Evolutionary conservation across 2,888 invertebrate genomes (phyloP).

Genomic region (Dolichomitus sp.): DNA sequence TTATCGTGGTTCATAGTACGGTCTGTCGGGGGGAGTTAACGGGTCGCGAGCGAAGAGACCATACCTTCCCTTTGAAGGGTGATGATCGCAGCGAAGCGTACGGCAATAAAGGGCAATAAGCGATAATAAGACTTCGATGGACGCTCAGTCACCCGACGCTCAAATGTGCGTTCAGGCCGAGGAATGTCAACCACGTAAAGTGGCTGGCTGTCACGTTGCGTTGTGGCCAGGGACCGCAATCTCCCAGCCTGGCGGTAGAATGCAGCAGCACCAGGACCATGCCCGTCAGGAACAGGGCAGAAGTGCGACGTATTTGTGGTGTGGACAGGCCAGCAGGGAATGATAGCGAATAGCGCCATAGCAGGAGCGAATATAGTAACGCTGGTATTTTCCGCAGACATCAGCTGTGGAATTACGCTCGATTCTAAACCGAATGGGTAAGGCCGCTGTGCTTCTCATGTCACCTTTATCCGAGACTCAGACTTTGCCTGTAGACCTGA

Average conservation of each 20-base stretch:
- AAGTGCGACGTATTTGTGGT: slow-evolving; percentile 55
- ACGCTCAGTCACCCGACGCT: slow-evolving; percentile 28
- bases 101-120: slow-evolving; percentile 69
- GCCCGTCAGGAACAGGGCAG: slow-evolving; percentile 54
- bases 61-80: slow-evolving; percentile 52
- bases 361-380: slow-evolving; percentile 23
- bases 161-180: slow-evolving; percentile 62
- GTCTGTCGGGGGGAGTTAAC: slow-evolving; percentile 11
- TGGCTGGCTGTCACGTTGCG: slow-evolving; percentile 63
- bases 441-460: background rate
- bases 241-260: slow-evolving; percentile 45
- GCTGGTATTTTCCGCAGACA: slow-evolving; percentile 50
- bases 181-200: slow-evolving; percentile 78
- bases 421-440: slow-evolving; percentile 1
- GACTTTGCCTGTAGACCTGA: background rate
- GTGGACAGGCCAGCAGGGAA: slow-evolving; percentile 57
- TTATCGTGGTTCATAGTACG: slow-evolving; percentile 30
- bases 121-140: slow-evolving; percentile 74
- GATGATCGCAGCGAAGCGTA: slow-evolving; percentile 44
- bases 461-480: slow-evolving; percentile 19
- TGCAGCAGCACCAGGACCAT: slow-evolving; percentile 46
- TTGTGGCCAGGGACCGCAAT: slow-evolving; percentile 58
- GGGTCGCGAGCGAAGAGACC: slow-evolving; percentile 34
- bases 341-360: slow-evolving; percentile 26
- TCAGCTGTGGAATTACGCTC: slow-evolving; percentile 44